These are phyloP conservation scores for Incurvaria masculella DNA, from an alignment of 2,888 invertebrate genomes.

Conservation along the genomic window DNA sequence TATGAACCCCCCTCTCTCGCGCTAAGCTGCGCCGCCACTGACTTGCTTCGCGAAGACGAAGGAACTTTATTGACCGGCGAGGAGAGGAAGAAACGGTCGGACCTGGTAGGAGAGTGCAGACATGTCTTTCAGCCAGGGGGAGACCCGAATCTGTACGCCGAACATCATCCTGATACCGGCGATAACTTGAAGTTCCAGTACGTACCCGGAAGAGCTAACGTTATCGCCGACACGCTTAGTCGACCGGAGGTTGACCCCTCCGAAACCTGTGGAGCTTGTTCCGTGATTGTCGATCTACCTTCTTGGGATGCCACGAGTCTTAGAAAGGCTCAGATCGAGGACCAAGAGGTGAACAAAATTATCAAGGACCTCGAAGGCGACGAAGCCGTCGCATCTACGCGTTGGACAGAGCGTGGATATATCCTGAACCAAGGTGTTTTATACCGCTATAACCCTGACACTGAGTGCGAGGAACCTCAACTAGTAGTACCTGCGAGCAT, in stretches of 20 bases:
- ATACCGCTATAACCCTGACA: slow-evolving; percentile 5
- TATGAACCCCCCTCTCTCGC: too few species aligned
- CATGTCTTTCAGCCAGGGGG: too few species aligned
- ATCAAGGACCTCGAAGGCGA: slow-evolving; percentile 15
- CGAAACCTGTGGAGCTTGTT: slow-evolving; percentile 12
- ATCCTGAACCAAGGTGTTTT: not conserved
- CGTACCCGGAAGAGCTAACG: slow-evolving; percentile 25
- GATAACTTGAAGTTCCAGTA: slow-evolving; percentile 21
- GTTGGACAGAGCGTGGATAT: slow-evolving; percentile 5
- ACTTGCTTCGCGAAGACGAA: too few species aligned
- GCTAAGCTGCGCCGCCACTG: too few species aligned
- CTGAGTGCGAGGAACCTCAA: slow-evolving; percentile 3
- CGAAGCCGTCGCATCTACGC: not conserved
- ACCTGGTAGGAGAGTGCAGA: too few species aligned
- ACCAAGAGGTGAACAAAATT: slow-evolving; percentile 16
- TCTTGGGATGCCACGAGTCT: slow-evolving; percentile 7
- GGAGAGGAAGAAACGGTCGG: too few species aligned
- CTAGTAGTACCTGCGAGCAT: slow-evolving; percentile 5
- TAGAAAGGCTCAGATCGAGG: slow-evolving; percentile 13
- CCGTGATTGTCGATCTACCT: slow-evolving; percentile 14
- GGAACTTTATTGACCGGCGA: too few species aligned
- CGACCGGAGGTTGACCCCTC: slow-evolving; percentile 8
- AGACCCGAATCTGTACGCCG: too few species aligned
- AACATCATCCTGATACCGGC: too few species aligned
- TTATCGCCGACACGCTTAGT: slow-evolving; percentile 29